phyloP scores from a whole-genome alignment of 2,888 invertebrate species.

The Lapara coniferarum region DNA sequence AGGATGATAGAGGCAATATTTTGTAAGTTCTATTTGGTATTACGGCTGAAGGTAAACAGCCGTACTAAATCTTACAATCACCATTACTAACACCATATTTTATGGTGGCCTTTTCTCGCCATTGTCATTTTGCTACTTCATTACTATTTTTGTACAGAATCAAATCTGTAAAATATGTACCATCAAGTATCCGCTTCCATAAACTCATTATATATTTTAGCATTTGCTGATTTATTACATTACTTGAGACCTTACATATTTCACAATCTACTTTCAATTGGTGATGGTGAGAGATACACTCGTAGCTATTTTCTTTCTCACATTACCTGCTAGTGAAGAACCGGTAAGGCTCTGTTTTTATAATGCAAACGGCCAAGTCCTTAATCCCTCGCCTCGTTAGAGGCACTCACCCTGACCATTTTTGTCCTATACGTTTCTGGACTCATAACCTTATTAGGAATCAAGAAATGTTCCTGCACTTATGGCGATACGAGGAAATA shows the following conservation, averaged over 20 bases:
- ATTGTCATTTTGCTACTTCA: background rate
- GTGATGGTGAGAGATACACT: background rate
- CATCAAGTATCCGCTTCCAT: background rate
- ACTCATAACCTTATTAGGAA: slow-evolving; percentile 56
- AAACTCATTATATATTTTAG: background rate
- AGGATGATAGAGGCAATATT: slow-evolving; percentile 9
- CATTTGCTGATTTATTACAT: background rate
- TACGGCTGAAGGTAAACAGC: background rate
- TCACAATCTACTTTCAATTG: background rate
- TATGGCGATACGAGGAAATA: slow-evolving; percentile 25
- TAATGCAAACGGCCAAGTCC: slow-evolving; percentile 48
- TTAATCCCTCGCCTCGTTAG: slow-evolving; percentile 61
- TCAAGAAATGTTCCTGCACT: slow-evolving; percentile 41
- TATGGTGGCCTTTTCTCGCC: background rate
- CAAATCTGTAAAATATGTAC: too few species aligned
- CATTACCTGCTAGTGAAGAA: slow-evolving; percentile 6
- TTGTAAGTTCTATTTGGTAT: background rate
- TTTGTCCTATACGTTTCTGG: slow-evolving; percentile 59
- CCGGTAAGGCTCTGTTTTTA: slow-evolving; percentile 36
- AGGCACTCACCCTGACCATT: slow-evolving; percentile 59
- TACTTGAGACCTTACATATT: background rate
- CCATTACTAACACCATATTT: background rate
- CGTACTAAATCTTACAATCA: background rate
- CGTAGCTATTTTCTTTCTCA: background rate
- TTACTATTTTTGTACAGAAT: too few species aligned